phyloP scores from a whole-genome alignment of 1,140 invertebrate genomes.

The Magallana gigas region DNA sequence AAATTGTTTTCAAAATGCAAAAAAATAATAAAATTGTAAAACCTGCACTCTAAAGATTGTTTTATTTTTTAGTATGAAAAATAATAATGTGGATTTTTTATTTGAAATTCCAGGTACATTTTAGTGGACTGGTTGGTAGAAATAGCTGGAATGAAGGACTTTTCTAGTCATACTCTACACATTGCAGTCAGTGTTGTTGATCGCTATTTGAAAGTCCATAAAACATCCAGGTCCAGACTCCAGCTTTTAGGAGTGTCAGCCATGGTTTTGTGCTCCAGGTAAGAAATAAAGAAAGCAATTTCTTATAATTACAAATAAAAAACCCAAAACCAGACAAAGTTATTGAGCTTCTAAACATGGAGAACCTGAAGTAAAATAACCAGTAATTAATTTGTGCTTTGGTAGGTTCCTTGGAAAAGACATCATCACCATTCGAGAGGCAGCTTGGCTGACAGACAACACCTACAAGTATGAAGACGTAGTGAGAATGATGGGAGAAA shows the following conservation, averaged over 20 bases:
- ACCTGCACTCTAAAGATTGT: neutral
- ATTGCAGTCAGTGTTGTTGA: slow-evolving; percentile 77
- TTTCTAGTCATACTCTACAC: slow-evolving; percentile 74
- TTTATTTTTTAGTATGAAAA: neutral
- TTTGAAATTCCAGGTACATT: slow-evolving; percentile 72
- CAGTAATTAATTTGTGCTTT: slow-evolving; percentile 46
- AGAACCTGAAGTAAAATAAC: neutral
- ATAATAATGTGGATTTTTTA: neutral
- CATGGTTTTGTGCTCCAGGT: slow-evolving; percentile 78
- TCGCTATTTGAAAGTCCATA: slow-evolving; percentile 71
- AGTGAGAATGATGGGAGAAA: slow-evolving; percentile 79
- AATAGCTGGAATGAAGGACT: slow-evolving; percentile 77
- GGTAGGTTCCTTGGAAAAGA: slow-evolving; percentile 76
- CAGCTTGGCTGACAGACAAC: slow-evolving; percentile 78
- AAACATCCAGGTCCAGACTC: slow-evolving; percentile 71
- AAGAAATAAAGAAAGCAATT: slow-evolving; percentile 39
- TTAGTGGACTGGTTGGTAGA: slow-evolving; percentile 79
- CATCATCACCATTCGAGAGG: slow-evolving; percentile 78
- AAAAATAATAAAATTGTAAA: neutral
- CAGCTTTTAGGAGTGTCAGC: slow-evolving; percentile 78
- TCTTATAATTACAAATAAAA: neutral
- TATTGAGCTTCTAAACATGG: too few species aligned
- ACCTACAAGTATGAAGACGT: slow-evolving; percentile 79
- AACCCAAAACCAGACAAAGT: too few species aligned
- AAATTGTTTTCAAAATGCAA: neutral